A percentile compares a stretch with the other conserved stretches of the same genome.
Evolutionary conservation across 2,797 vertebrate genomes (phyloP).

Genomic region (Esox lucius): DNA sequence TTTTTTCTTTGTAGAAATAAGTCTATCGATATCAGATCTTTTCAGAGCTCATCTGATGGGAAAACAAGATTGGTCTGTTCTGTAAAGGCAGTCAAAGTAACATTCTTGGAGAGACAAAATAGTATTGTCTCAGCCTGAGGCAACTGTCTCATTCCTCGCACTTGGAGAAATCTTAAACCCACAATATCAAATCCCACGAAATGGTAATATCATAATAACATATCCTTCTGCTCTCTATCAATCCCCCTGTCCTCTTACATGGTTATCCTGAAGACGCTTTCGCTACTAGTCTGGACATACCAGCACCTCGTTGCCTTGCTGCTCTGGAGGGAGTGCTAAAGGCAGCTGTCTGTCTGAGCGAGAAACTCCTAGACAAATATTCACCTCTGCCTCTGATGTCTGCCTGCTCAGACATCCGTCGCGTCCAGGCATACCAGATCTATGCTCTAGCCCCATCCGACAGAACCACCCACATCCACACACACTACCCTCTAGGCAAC

Average conservation of each 20-base stretch:
- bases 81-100: too few species aligned
- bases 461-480: conserved; percentile 16
- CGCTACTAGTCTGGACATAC: not conserved
- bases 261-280: not conserved
- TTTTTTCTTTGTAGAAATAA: too few species aligned
- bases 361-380: not conserved
- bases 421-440: conserved; percentile 25
- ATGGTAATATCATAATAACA: not conserved
- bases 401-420: not conserved
- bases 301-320: not conserved
- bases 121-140: not conserved
- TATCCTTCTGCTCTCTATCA: not conserved
- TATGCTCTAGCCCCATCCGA: too few species aligned
- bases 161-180: not conserved
- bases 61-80: too few species aligned
- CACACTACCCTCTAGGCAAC: conserved; percentile 22
- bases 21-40: too few species aligned
- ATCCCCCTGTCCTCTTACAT: not conserved
- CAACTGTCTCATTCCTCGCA: not conserved
- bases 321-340: not conserved
- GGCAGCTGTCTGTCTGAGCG: not conserved
- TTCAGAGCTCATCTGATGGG: too few species aligned
- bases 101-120: not conserved
- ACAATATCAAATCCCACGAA: not conserved
- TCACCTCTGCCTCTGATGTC: not conserved